Evolutionary conservation across 2,797 vertebrate genomes (phyloP).

Genomic region (Pangasius larnaudii): DNA sequence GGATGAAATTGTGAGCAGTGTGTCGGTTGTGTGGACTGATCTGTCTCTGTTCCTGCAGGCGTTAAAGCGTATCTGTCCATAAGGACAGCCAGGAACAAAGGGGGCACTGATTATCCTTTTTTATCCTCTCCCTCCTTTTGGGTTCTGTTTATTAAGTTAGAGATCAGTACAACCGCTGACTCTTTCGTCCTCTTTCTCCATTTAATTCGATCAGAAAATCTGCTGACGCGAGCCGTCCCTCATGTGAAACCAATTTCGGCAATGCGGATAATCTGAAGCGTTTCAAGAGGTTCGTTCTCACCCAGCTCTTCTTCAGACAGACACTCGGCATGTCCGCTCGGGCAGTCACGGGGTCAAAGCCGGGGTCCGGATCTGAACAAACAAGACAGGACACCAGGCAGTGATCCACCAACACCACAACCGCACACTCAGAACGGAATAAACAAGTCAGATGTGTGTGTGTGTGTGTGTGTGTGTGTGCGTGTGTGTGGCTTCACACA

Average conservation of each 20-base stretch:
- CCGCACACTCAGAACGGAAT: slow-evolving; percentile 30
- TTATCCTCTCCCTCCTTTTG: slow-evolving; percentile 46
- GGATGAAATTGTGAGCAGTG: slow-evolving; percentile 6
- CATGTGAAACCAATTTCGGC: slow-evolving; percentile 91
- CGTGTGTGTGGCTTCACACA: slow-evolving; percentile 39
- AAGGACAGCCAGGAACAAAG: slow-evolving; percentile 53
- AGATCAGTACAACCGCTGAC: slow-evolving; percentile 81
- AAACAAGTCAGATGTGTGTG: slow-evolving; percentile 48
- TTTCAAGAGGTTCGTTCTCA: slow-evolving; percentile 60
- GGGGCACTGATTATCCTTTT: slow-evolving; percentile 39
- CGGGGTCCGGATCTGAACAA: background rate
- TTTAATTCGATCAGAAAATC: slow-evolving; percentile 90
- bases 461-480: slow-evolving; percentile 11
- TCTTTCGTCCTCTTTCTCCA: slow-evolving; percentile 49
- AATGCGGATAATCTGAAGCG: slow-evolving; percentile 64
- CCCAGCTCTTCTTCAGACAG: slow-evolving; percentile 6
- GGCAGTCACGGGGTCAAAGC: background rate
- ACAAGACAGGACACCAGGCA: background rate
- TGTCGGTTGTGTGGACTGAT: background rate
- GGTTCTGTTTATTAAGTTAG: slow-evolving; percentile 82
- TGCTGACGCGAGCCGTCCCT: slow-evolving; percentile 82
- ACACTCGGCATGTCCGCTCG: background rate
- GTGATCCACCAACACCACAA: slow-evolving; percentile 10
- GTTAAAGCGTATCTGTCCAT: slow-evolving; percentile 52
- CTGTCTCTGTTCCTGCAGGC: slow-evolving; percentile 15